Percentiles rank a stretch among this genome's conserved stretches.
Conservation (phyloP, 2,888 invertebrate species). For the Mimachlamys varia region DNA sequence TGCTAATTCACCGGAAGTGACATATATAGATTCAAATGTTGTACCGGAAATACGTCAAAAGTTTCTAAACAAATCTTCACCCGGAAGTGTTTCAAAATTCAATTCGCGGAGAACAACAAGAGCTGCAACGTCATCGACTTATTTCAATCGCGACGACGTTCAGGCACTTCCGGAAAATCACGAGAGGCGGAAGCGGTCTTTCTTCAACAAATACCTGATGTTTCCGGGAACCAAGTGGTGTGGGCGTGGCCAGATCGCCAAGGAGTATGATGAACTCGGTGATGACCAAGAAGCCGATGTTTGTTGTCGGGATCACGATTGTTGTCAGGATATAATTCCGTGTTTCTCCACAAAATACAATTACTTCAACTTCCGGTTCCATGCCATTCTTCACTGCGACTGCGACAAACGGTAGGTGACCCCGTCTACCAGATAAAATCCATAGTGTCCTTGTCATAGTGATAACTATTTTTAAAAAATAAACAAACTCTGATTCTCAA, state of each 20-base stretch:
- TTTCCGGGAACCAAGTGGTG: slow-evolving; percentile 97
- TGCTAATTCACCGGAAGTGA: not conserved
- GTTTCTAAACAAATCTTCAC: slow-evolving; percentile 36
- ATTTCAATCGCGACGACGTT: not conserved
- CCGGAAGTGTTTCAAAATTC: not conserved
- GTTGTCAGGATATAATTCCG: slow-evolving; percentile 92
- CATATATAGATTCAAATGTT: not conserved
- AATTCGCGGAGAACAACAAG: not conserved
- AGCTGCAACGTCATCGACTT: not conserved
- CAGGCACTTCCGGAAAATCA: slow-evolving; percentile 17
- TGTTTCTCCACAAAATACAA: slow-evolving; percentile 93
- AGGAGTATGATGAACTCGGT: slow-evolving; percentile 91
- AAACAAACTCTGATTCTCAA: too few species aligned
- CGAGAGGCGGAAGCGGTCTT: slow-evolving; percentile 50
- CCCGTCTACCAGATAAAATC: slow-evolving; percentile 76
- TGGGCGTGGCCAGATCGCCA: slow-evolving; percentile 92
- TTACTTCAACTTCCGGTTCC: slow-evolving; percentile 93
- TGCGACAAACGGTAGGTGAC: slow-evolving; percentile 90
- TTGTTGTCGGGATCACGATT: slow-evolving; percentile 94
- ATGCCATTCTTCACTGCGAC: slow-evolving; percentile 94
- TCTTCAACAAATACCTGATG: slow-evolving; percentile 84
- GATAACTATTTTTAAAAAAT: too few species aligned
- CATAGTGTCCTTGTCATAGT: too few species aligned
- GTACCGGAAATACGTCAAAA: not conserved
- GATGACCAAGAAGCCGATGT: slow-evolving; percentile 92